Evolutionary conservation across 2,113 vertebrate species (phyloP), one percentile per base, ranked within the genome.

Genomic region (Gopherus evgoodei): DNA sequence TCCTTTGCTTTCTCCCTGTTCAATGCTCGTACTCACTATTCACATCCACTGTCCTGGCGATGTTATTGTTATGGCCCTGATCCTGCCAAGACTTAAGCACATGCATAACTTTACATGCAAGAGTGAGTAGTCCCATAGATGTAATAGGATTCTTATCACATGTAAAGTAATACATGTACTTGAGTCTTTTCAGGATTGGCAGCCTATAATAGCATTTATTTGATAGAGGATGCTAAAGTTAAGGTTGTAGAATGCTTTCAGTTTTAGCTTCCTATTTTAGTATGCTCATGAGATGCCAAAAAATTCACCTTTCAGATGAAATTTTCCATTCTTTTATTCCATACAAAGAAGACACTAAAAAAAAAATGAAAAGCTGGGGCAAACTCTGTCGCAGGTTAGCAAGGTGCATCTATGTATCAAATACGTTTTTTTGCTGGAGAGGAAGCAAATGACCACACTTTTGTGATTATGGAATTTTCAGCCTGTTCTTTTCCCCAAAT

Each of bases 61-160:
- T 0, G 0, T 59, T 42, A 27, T 75, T 38, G 16, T 42, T 78
- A 2, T 11, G 84, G 90, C 85, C 85, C 65, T 1, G 1, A 10
- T 93, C 94, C 93, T 97, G 94, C 96, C 83, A 90, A 84, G 93
- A 88, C 93, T 27, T 47, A 78, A 94, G 96, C 49, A 94, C 80
- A 72, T 27, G 12, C 12, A 11, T 76, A 11, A 1, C 84, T 83
- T 83, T 25, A 75, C 27, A 10, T 87, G 59, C 2, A 84, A 8
- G 78, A 78, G 22, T 59, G 78, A 78, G 22, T 59, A 29, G 80
- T 82, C 83, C 84, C 94, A 89, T 90, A 91, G 89, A 87, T 94
- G 96, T 91, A 94, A 80, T 86, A 6, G 25, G 35, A 47, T 95
- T 86, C 4, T 29, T 44, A 25, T 13, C 44, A 16, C 13, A 29